phyloP scores from a whole-genome alignment of 2,113 vertebrate genomes.

The Felis chaus region DNA sequence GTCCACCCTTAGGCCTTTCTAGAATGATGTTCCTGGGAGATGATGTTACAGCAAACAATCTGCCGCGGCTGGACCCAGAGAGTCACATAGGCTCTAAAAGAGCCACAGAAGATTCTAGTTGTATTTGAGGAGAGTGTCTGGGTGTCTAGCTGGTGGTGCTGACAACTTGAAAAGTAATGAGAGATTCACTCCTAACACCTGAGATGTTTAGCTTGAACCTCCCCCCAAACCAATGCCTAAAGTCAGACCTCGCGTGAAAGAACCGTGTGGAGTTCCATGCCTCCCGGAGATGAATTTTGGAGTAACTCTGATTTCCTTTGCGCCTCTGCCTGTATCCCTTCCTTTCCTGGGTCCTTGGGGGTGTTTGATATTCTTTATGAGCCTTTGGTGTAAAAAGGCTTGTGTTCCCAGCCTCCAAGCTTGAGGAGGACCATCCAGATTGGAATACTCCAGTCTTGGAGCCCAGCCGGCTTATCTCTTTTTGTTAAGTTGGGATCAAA shows the following conservation, averaged over 20 bases:
- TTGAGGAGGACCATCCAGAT: background rate
- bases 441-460: background rate
- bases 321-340: rapidly evolving
- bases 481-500: background rate
- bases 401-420: background rate
- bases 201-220: background rate
- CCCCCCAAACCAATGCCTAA: background rate
- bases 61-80: background rate
- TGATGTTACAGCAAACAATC: background rate
- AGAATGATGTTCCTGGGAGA: background rate
- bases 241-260: background rate
- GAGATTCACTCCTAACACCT: background rate
- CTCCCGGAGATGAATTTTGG: rapidly evolving
- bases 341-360: background rate
- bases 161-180: background rate
- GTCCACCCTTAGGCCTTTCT: background rate
- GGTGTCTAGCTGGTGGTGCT: background rate
- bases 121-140: background rate
- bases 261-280: rapidly evolving
- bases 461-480: background rate
- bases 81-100: background rate
- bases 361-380: rapidly evolving
- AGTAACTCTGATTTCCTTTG: rapidly evolving
- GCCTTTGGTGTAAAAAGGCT: background rate
- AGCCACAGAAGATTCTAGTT: background rate